Evolutionary conservation across 53 echinoderm and acorn worm genomes (phyloP), one percentile per base, ranked within the genome.

Genomic region (Temnopleurus reevesii): DNA sequence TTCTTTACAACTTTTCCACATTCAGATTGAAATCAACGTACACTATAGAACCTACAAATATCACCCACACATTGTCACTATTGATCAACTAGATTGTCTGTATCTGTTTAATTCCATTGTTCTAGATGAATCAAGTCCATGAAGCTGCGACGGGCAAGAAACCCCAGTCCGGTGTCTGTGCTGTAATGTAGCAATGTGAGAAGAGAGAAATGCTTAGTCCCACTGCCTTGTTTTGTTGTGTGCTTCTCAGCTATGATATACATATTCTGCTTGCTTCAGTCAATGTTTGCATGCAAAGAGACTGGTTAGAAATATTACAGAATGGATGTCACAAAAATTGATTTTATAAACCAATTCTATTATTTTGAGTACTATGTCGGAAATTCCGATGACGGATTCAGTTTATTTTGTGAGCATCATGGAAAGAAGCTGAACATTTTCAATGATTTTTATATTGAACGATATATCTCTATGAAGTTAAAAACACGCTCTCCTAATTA

Each of bases 71-170:
- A n/a, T n/a, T n/a, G n/a, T n/a, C n/a, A n/a, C n/a, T n/a, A n/a
- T n/a, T n/a, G n/a, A n/a, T 38, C 71, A 71, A 38, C 41, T 21
- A 71, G 71, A 71, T 38, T 21, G 41, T 71, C 33, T 63, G 77
- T 77, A 24, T 77, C 28, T 47, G 28, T 79, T 79, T 79, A 30
- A 28, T 83, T 18, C 36, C 33, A 5, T 46, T 81, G 53, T 83
- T 83, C 9, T 87, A 87, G 88, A 87, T 87, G 88, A 43, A 87
- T 46, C 88, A 71, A 31, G 71, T 87, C 55, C 88, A 87, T 46
- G 71, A 31, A 33, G 65, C 88, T 13, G 71, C 88, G 4, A 87
- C 88, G 10, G 88, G 88, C 65, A 87, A 87, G 88, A 87, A 87
- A 71, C 66, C 88, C 8, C 88, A 87, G 71, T 87, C 88, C 8